Evolutionary conservation across 2,113 vertebrate species (phyloP).

Genomic region (Leucopsar rothschildi): DNA sequence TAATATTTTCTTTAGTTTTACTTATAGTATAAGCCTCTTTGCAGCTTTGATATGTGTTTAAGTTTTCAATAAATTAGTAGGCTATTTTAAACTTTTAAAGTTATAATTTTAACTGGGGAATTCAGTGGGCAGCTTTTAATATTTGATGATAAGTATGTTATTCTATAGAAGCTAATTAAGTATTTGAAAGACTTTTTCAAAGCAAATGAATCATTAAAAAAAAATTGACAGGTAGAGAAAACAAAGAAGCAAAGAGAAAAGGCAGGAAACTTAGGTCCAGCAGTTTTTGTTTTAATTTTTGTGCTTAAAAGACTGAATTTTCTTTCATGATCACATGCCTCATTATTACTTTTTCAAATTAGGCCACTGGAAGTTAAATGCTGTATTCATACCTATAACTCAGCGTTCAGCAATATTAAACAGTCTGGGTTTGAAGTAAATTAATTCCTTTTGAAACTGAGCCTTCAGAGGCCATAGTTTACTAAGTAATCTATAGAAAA

Average conservation of each 20-base stretch:
- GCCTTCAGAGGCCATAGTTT: background rate
- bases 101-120: constrained; percentile 41
- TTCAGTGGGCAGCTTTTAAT: constrained; percentile 26
- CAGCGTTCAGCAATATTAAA: background rate
- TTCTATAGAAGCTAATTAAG: constrained; percentile 40
- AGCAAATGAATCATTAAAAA: background rate
- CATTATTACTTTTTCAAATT: background rate
- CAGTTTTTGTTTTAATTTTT: background rate
- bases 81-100: constrained; percentile 12
- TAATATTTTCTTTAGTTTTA: constrained; percentile 35
- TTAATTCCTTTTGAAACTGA: background rate
- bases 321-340: background rate
- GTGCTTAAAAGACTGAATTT: background rate
- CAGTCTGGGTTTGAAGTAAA: background rate
- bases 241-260: background rate
- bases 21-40: constrained; percentile 16
- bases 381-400: background rate
- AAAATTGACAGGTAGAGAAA: rapidly evolving
- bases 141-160: background rate
- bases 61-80: constrained; percentile 16
- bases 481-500: background rate
- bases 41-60: constrained; percentile 16
- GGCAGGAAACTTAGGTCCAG: background rate
- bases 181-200: constrained; percentile 35
- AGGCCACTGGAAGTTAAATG: background rate